Evolutionary conservation across 2,888 invertebrate species (phyloP).

Genomic region (Alloplasta piceator): DNA sequence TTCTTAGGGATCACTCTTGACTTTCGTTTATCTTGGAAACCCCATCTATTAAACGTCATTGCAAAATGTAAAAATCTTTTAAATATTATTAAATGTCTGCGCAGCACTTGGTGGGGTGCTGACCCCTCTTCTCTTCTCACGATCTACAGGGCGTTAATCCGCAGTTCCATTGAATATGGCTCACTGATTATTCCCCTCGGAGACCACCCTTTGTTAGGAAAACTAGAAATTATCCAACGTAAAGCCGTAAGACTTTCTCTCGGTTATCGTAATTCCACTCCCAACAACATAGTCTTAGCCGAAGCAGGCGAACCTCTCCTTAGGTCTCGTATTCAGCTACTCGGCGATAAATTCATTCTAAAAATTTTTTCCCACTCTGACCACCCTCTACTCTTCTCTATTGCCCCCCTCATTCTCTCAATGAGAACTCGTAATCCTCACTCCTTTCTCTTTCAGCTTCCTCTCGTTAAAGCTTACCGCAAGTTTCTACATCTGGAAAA

Average conservation of each 20-base stretch:
- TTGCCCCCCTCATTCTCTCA: not conserved
- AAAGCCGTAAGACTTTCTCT: constrained; percentile 4
- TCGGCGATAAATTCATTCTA: constrained; percentile 16
- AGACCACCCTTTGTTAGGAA: not conserved
- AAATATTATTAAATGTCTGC: not conserved
- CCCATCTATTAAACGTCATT: not conserved
- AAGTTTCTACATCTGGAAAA: not conserved
- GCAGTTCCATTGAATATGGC: constrained; percentile 46
- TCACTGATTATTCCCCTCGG: constrained; percentile 11
- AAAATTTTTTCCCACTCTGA: not conserved
- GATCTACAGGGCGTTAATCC: constrained; percentile 39
- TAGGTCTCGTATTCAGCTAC: not conserved
- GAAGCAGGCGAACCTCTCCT: constrained; percentile 37
- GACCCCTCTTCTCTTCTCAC: constrained; percentile 17
- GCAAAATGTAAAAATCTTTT: constrained; percentile 1
- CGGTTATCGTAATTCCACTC: constrained; percentile 31
- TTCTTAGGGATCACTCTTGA: not conserved
- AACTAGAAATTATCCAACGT: constrained; percentile 10
- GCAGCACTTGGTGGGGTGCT: constrained; percentile 23
- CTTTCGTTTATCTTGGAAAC: not conserved
- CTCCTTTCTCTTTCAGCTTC: not conserved
- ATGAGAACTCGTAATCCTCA: not conserved
- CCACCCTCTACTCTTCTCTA: constrained; percentile 12
- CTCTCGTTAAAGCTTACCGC: not conserved
- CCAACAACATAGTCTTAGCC: constrained; percentile 47